Conservation (phyloP, 2,888 invertebrate genomes). For the Chrysopilus asiliformis region DNA sequence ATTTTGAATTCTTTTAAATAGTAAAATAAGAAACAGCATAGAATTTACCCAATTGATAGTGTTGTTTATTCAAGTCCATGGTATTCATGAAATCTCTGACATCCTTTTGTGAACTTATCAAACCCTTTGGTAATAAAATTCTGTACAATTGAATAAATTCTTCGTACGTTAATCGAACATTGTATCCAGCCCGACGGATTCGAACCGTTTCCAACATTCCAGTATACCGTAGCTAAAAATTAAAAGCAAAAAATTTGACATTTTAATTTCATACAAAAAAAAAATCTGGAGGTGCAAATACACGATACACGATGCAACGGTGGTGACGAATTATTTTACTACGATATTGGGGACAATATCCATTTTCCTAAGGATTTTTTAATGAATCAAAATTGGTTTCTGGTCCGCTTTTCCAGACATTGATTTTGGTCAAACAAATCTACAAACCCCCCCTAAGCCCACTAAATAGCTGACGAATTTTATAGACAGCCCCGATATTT, state of each 20-base stretch:
- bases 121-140: conserved; percentile 76
- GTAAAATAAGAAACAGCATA: background rate
- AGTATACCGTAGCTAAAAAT: conserved; percentile 69
- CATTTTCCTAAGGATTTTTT: too few species aligned
- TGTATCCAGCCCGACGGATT: conserved; percentile 89
- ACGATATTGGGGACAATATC: too few species aligned
- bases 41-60: conserved; percentile 66
- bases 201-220: conserved; percentile 95
- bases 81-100: conserved; percentile 72
- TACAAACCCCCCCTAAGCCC: too few species aligned
- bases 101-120: conserved; percentile 74
- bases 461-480: too few species aligned
- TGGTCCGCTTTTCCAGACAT: too few species aligned
- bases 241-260: background rate
- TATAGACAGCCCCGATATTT: too few species aligned
- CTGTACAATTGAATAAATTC: conserved; percentile 89
- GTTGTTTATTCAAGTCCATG: conserved; percentile 72
- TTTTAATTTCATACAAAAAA: background rate
- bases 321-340: too few species aligned
- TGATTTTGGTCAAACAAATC: too few species aligned
- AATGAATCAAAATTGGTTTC: too few species aligned
- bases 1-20: background rate
- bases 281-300: too few species aligned
- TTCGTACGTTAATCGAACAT: conserved; percentile 83
- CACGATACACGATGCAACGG: too few species aligned